Conservation (phyloP, 2,113 vertebrate genomes). For the Mormyrus iriodes region DNA sequence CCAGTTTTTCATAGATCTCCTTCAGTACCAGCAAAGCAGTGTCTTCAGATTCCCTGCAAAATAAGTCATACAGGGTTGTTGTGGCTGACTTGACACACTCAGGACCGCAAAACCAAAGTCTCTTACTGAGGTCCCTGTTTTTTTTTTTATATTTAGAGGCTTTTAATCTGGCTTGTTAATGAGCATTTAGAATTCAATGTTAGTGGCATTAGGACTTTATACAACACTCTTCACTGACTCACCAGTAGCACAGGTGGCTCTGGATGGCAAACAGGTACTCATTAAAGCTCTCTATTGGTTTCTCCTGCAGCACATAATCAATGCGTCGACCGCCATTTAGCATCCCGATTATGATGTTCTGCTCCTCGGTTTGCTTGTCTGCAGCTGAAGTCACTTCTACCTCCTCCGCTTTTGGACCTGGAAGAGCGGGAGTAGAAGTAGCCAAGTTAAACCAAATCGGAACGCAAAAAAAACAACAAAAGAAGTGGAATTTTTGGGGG, state of each 20-base stretch:
- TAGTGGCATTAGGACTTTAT: background rate
- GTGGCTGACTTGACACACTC: background rate
- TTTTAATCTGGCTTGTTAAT: background rate
- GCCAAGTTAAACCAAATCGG: background rate
- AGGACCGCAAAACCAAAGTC: background rate
- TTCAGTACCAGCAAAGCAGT: slow-evolving; percentile 71
- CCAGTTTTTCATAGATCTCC: slow-evolving; percentile 74
- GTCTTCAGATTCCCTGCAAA: slow-evolving; percentile 71
- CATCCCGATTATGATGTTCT: slow-evolving; percentile 61
- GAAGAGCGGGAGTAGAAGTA: background rate
- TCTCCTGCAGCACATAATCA: slow-evolving; percentile 76
- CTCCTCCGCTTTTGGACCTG: slow-evolving; percentile 17
- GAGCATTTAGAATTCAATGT: background rate
- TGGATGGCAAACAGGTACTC: slow-evolving; percentile 76
- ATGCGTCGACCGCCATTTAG: slow-evolving; percentile 71
- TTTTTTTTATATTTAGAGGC: background rate
- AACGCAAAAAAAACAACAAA: background rate
- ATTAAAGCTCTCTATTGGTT: slow-evolving; percentile 77
- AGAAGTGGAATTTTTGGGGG: background rate
- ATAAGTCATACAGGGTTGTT: background rate
- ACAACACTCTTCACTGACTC: slow-evolving; percentile 24
- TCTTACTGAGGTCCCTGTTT: background rate
- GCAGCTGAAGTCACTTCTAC: background rate
- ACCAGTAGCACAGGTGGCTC: slow-evolving; percentile 78
- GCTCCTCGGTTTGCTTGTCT: slow-evolving; percentile 39